Conservation (phyloP, 2,888 invertebrate species). For the Trileptium ribeirensis region DNA sequence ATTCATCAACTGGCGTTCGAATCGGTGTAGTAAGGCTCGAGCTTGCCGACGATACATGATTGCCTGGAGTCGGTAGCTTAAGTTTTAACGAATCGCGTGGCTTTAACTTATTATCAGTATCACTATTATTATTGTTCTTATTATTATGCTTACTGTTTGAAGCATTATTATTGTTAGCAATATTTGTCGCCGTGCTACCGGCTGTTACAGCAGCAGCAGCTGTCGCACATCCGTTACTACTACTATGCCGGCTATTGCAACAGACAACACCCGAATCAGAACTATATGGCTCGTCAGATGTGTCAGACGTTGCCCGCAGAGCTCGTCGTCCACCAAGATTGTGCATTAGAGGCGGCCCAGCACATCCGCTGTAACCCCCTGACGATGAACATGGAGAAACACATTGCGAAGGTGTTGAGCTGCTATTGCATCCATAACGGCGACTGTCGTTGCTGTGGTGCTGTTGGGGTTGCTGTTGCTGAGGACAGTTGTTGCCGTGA, state of each 20-base stretch:
- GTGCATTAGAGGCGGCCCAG: too few relatives aligned
- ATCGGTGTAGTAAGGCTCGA: slow-evolving; percentile 14
- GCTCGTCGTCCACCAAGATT: too few relatives aligned
- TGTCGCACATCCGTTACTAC: not conserved
- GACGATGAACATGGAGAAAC: too few relatives aligned
- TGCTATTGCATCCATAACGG: too few relatives aligned
- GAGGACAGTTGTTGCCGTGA: too few relatives aligned
- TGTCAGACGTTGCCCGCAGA: slow-evolving; percentile 14
- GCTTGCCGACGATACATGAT: not conserved
- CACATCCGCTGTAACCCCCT: too few relatives aligned
- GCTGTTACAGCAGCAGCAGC: not conserved
- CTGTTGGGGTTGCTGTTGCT: too few relatives aligned
- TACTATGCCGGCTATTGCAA: not conserved
- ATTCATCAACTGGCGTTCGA: slow-evolving; percentile 30
- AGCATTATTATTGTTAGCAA: not conserved
- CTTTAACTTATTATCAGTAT: too few relatives aligned
- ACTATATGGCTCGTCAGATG: slow-evolving; percentile 17
- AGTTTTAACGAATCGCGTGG: slow-evolving; percentile 7
- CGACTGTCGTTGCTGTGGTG: too few relatives aligned
- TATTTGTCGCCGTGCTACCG: not conserved
- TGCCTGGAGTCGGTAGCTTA: not conserved
- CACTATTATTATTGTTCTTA: not conserved
- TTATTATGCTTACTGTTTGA: not conserved
- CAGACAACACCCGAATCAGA: slow-evolving; percentile 9
- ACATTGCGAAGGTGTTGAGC: too few relatives aligned